Conservation (phyloP, 2,888 invertebrate species). For the Sericinus montela region DNA sequence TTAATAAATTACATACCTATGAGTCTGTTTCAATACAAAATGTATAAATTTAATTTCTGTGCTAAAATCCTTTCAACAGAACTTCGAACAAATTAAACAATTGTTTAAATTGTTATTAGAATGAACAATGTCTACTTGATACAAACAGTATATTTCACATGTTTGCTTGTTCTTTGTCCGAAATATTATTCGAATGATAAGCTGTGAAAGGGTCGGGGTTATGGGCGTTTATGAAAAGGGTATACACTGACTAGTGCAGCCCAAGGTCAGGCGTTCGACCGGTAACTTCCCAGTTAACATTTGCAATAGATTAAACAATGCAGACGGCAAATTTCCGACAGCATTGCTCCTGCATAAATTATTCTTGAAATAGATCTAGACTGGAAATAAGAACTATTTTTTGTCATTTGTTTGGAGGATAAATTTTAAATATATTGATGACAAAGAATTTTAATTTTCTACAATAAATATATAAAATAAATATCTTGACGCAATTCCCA, state of each 20-base stretch:
- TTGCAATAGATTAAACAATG: not conserved
- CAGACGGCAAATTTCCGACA: not conserved
- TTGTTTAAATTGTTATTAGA: not conserved
- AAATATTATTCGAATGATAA: conserved; percentile 25
- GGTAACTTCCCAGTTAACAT: conserved; percentile 27
- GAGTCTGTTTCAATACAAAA: no score
- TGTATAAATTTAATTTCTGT: no score
- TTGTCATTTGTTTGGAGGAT: no score
- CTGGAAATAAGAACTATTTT: no score
- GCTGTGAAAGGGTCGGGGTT: conserved; percentile 23
- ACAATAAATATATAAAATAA: no score
- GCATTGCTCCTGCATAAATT: no score
- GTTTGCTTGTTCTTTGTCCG: conserved; percentile 29
- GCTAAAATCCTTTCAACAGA: no score
- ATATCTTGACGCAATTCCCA: no score
- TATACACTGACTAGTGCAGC: conserved; percentile 42
- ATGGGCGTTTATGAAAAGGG: conserved; percentile 41
- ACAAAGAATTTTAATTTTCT: no score
- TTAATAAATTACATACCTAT: no score
- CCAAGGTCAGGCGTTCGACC: conserved; percentile 28
- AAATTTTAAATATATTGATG: no score
- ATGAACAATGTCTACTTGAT: not conserved
- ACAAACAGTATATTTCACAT: conserved; percentile 21
- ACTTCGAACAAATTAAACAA: conserved; percentile 1
- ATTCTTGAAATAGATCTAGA: no score